Evolutionary conservation across 2,888 invertebrate species (phyloP).

Genomic region (Blastobasis adustella): DNA sequence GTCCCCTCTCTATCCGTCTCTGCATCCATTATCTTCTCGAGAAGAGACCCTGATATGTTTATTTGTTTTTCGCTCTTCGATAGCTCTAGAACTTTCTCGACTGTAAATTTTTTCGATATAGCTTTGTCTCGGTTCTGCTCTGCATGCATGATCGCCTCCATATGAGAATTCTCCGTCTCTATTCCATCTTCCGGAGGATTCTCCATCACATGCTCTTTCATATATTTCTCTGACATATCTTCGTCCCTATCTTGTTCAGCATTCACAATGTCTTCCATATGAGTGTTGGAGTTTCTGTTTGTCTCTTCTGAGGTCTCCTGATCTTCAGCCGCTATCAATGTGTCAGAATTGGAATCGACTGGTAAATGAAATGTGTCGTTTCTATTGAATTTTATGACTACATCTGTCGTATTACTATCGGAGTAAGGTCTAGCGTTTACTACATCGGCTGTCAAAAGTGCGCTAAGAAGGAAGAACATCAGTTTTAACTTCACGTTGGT

Average conservation of each 20-base stretch:
- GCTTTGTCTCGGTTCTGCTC: slow-evolving; percentile 5
- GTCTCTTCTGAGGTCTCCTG: slow-evolving; percentile 44
- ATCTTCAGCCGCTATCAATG: slow-evolving; percentile 52
- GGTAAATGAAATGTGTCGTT: slow-evolving; percentile 54
- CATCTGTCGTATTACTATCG: slow-evolving; percentile 37
- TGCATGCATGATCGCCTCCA: slow-evolving; percentile 3
- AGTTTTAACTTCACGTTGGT: slow-evolving; percentile 69
- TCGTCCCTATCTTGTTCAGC: slow-evolving; percentile 59
- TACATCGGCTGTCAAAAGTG: slow-evolving; percentile 51
- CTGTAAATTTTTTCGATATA: slow-evolving; percentile 13
- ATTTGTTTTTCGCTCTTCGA: slow-evolving; percentile 44
- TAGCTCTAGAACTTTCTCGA: slow-evolving; percentile 26
- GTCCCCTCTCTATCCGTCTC: slow-evolving; percentile 65
- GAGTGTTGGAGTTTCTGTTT: slow-evolving; percentile 46
- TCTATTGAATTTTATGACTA: slow-evolving; percentile 38
- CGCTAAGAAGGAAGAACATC: slow-evolving; percentile 58
- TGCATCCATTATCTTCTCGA: slow-evolving; percentile 64
- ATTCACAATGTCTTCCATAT: slow-evolving; percentile 52
- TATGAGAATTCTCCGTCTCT: neutral
- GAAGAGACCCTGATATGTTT: slow-evolving; percentile 61
- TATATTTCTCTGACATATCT: slow-evolving; percentile 38
- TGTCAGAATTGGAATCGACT: slow-evolving; percentile 56
- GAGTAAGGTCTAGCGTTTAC: slow-evolving; percentile 56
- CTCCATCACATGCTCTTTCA: slow-evolving; percentile 2
- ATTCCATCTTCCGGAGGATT: neutral